Evolutionary conservation across 1,140 invertebrate species (phyloP), one percentile per base, ranked within the genome.

Genomic region (Araneus ventricosus): DNA sequence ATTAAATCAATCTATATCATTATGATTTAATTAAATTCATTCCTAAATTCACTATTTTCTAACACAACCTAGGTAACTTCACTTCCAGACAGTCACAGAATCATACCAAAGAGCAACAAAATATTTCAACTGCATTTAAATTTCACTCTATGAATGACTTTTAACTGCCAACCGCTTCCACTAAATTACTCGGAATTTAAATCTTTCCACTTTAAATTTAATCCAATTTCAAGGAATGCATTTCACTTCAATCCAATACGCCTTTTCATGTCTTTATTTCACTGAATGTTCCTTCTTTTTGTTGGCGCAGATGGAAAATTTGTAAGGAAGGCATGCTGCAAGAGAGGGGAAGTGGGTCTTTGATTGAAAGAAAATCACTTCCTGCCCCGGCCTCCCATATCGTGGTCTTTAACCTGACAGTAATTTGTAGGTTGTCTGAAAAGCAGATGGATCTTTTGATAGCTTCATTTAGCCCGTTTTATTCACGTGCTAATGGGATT

Each of bases 361-460:
- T 67, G 45, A 84, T 63, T 87, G 52, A 63, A 87, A 87, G 85
- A 61, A 84, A 27, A 61, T 87, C 59, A 87, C 27, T 61, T 87
- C 59, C 85, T 61, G 4, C 27, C 30, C 63, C 63, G 57, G 41
- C 41, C n/a, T 22, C 84, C 14, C 59, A 87, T 30, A 45, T 82
- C 34, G 37, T 80, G 88, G 67, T 80, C 88, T 90, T 80, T 90
- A 70, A 90, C 88, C 88, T 80, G 30, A 34, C 37, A 59, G 45
- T 80, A 90, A 90, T 90, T 79, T 90, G 52, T 90, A 52, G 27
- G 24, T 45, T 30, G 34, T 17, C 70, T 79, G 17, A 67, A 41
- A 6, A 14, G 88, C 88, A 90, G 88, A 90, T 90, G 88, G 67
- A 57, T 90, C 61, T n/a, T 45, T 39, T 57, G 88, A 90, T 90